Base-by-base conservation (phyloP, 1,140 invertebrate species). In the Temnothorax longispinosus region DNA sequence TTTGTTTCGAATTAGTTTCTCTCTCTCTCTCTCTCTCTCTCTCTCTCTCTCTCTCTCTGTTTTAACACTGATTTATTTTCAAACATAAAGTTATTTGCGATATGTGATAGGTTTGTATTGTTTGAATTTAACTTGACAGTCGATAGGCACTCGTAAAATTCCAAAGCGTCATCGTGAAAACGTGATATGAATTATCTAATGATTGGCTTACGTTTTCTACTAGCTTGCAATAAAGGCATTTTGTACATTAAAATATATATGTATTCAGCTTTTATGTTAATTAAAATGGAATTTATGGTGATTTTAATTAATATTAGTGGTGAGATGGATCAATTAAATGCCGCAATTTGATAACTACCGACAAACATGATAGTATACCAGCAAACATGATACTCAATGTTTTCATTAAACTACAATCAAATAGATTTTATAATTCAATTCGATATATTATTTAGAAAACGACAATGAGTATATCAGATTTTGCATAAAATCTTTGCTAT, bases 1-100 rank as follows among this genome's bases (percentile, higher is more conserved):
- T 90, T 90, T 87, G 88, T 89, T 87, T 84, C 85, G 74, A 87
- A 89, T 89, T 89, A 89, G 88, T 90, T 87, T 81, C 88, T 72
- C 54, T 54, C 38, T 47, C 65, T 69, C 41, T 69, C n/a, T 11
- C 41, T 47, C 38, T 13, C 8, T 44, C 8, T 44, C 35, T n/a
- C 38, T 67, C 65, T 47, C 27, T 67, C 38, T 67, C 0, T 21
- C 11, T 47, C 35, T 1, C 0, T 27, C 27, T 44, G 10, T 50
- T 15, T 69, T 50, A 89, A 86, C 54, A 41, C 58, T 71, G 72
- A 77, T 76, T 77, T 87, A 69, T 65, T 32, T 60, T 21, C n/a
- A 11, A 60, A 74, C 54, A 27, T 58, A 72, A 67, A 32, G 21
- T 72, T 32, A 54, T 76, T 74, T 81, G 77, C 21, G 18, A 54